phyloP scores from a whole-genome alignment of 2,797 vertebrate species.

The Podarcis lilfordi region DNA sequence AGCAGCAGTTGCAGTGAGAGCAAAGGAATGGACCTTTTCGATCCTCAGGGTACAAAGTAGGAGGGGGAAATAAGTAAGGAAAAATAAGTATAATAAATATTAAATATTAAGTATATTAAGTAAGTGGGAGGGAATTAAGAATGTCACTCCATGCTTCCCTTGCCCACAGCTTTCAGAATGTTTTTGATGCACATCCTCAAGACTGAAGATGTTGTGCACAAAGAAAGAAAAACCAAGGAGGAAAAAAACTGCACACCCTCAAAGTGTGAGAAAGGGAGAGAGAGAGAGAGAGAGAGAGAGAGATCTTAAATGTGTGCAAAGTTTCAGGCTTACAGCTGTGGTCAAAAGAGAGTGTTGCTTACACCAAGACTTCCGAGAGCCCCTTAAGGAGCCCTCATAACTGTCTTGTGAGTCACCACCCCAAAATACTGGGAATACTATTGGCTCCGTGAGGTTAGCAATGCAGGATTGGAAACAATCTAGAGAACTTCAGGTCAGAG shows the following conservation, averaged over 20 bases:
- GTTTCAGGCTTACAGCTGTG: slow-evolving; percentile 20
- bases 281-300: background rate
- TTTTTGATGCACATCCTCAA: background rate
- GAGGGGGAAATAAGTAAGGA: too few species aligned
- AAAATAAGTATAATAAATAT: too few species aligned
- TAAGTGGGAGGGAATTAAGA: background rate
- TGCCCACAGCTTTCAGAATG: background rate
- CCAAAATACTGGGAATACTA: slow-evolving; percentile 68
- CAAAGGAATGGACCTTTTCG: background rate
- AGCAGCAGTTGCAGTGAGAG: background rate
- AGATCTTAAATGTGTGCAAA: background rate
- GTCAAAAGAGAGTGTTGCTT: slow-evolving; percentile 31
- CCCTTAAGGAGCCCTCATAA: slow-evolving; percentile 60
- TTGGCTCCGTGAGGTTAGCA: slow-evolving; percentile 39
- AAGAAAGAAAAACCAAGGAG: background rate
- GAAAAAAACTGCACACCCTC: background rate
- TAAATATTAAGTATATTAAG: background rate
- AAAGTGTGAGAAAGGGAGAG: background rate
- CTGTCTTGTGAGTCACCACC: slow-evolving; percentile 70
- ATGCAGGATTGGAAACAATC: slow-evolving; percentile 74
- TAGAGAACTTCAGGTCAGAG: slow-evolving; percentile 74
- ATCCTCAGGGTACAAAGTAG: background rate
- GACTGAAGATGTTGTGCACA: background rate
- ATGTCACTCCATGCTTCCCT: background rate
- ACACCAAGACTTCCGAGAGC: slow-evolving; percentile 48